Base-by-base conservation (phyloP, 2,797 vertebrate genomes). In the Cryptoblepharus egeriae region DNA sequence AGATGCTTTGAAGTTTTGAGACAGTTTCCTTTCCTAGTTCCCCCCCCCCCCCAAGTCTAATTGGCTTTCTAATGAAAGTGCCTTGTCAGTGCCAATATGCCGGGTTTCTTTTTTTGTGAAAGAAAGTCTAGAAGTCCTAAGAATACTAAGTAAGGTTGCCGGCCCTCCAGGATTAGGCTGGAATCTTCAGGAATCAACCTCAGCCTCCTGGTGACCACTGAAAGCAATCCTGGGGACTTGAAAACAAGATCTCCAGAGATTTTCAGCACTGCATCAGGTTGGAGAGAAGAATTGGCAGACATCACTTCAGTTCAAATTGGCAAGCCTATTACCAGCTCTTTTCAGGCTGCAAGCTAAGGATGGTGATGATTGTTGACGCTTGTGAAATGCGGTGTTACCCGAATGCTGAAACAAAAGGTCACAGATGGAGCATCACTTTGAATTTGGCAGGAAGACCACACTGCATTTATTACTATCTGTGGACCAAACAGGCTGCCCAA, bases 11-110 rank as follows among this genome's bases (percentile, higher is more conserved):
- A 78, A 65, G 82, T 78, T 83, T 60, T 69, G 4, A 83, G 82
- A 78, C 78, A 60, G 75, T 15, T 65, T 73, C 69, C 42, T 83
- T 45, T 22, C 82, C 35, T 24, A 57, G 70, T 64, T 73, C 78
- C 78, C 73, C 20, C 32, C 78, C 78, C 73, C 20, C 32, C 13
- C 2, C 39, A 72, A 69, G 75, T 73, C 76, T 83, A 78, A 83
- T 83, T 83, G 75, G 81, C 60, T 83, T 72, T 57, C 75, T 78
- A 78, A 73, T 83, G 61, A 83, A 77, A 78, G 60, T 78, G 20
- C n/a, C 75, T 49, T 67, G 73, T 58, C 82, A 78, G 20, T 78
- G 75, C 68, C 78, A 83, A 83, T 83, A 78, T 78, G 68, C 58
- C 67, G 35, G 45, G 9, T 42, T 42, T 42, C 9, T 42, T 78